Evolutionary conservation across 2,888 invertebrate species (phyloP).

Genomic region (Neoascia interrupta): DNA sequence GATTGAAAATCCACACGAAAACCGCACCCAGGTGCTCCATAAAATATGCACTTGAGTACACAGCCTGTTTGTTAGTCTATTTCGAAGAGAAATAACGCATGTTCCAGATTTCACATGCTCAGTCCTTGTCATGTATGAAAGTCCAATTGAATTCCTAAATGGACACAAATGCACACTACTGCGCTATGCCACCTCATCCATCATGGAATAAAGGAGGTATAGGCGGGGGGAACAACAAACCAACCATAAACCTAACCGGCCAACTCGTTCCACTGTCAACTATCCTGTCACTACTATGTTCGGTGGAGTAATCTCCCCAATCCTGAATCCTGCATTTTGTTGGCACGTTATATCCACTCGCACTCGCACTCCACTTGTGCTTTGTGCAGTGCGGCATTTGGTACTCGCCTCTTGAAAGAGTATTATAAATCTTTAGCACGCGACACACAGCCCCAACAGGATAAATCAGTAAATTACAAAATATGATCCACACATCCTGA

Average conservation of each 20-base stretch:
- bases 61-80: not conserved
- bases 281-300: conserved; percentile 21
- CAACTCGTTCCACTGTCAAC: conserved; percentile 8
- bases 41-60: conserved; percentile 27
- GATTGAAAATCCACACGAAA: conserved; percentile 47
- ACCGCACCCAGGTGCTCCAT: conserved; percentile 51
- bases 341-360: too few species aligned
- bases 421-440: conserved; percentile 64
- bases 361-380: too few species aligned
- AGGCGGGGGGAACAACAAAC: not conserved
- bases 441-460: conserved; percentile 57
- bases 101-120: conserved; percentile 8
- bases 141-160: conserved; percentile 52
- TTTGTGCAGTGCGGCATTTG: too few species aligned
- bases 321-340: conserved; percentile 33
- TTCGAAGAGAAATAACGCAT: conserved; percentile 16
- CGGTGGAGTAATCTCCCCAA: conserved; percentile 19
- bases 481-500: conserved; percentile 65
- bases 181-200: conserved; percentile 56
- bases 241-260: not conserved
- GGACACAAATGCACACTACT: conserved; percentile 49
- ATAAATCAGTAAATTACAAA: conserved; percentile 65
- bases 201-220: conserved; percentile 44
- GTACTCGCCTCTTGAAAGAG: too few species aligned
- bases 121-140: conserved; percentile 22